Evolutionary conservation across 2,888 invertebrate species (phyloP).

Genomic region (Ennomos erosarius): DNA sequence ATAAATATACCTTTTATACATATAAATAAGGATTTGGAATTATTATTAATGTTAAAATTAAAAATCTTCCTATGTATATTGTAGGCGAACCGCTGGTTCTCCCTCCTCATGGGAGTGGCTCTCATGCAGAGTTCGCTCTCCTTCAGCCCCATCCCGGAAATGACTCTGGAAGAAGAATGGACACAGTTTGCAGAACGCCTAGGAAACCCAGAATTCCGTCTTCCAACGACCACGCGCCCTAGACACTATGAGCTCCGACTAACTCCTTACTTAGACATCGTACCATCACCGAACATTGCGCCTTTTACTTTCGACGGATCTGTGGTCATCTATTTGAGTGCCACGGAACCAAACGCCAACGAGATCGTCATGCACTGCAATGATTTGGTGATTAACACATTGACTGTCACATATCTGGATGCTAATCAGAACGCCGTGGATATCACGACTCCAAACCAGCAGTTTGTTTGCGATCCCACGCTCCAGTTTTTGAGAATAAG

Average conservation of each 20-base stretch:
- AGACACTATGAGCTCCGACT: constrained; percentile 81
- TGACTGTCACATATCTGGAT: constrained; percentile 59
- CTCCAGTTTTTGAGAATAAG: constrained; percentile 63
- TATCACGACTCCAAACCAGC: constrained; percentile 46
- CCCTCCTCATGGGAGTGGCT: constrained; percentile 56
- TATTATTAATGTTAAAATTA: too few relatives aligned
- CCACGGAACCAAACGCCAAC: constrained; percentile 46
- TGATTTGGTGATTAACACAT: constrained; percentile 64
- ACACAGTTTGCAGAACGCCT: constrained; percentile 54
- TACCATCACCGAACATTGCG: constrained; percentile 39
- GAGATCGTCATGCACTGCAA: constrained; percentile 74
- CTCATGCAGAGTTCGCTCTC: constrained; percentile 60
- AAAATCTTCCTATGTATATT: constrained; percentile 29
- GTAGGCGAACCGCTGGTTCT: constrained; percentile 64
- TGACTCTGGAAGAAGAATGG: constrained; percentile 66
- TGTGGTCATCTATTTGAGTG: constrained; percentile 60
- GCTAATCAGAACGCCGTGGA: constrained; percentile 20
- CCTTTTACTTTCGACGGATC: constrained; percentile 75
- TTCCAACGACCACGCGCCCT: constrained; percentile 80
- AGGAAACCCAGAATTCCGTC: constrained; percentile 66
- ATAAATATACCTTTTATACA: too few relatives aligned
- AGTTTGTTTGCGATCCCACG: constrained; percentile 56
- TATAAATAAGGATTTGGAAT: too few relatives aligned
- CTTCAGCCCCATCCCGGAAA: constrained; percentile 62
- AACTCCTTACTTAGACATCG: constrained; percentile 74